phyloP scores from a whole-genome alignment of 2,797 vertebrate genomes.

The Lepilemur septentrionalis region DNA sequence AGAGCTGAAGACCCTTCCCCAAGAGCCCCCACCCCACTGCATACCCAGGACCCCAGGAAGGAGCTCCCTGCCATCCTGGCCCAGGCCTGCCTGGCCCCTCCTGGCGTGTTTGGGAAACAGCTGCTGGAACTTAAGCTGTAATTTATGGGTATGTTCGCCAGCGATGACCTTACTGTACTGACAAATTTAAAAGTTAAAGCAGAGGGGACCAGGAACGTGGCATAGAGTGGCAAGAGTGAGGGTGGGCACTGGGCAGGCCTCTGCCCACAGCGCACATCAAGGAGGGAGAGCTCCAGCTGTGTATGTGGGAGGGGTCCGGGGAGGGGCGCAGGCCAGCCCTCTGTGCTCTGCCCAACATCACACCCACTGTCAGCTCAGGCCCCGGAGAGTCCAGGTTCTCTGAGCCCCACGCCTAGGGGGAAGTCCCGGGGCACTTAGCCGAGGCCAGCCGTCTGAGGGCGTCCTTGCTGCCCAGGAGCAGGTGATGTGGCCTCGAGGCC shows the following conservation, averaged over 20 bases:
- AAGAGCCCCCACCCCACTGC: not conserved
- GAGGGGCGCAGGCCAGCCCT: not conserved
- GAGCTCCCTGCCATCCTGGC: not conserved
- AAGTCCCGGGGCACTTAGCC: not conserved
- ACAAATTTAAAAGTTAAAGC: conserved; percentile 49
- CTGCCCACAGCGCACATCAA: not conserved
- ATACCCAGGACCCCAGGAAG: not conserved
- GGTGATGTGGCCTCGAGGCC: not conserved
- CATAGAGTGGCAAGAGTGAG: not conserved
- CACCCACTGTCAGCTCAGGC: not conserved
- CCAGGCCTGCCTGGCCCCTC: not conserved
- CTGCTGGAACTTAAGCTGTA: conserved; percentile 61
- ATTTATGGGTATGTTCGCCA: conserved; percentile 42
- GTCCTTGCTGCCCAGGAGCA: not conserved
- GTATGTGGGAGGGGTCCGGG: not conserved
- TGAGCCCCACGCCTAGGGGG: not conserved
- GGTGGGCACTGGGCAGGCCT: not conserved
- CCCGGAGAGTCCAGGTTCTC: not conserved
- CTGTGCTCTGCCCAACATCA: not conserved
- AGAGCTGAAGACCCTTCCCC: not conserved
- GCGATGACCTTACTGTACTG: conserved; percentile 48
- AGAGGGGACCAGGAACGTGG: conserved; percentile 14
- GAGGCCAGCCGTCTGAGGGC: not conserved
- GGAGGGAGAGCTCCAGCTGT: not conserved
- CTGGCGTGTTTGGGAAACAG: conserved; percentile 41